Conservation (phyloP, 1,140 invertebrate genomes). For the Drosophila equinoxialis region DNA sequence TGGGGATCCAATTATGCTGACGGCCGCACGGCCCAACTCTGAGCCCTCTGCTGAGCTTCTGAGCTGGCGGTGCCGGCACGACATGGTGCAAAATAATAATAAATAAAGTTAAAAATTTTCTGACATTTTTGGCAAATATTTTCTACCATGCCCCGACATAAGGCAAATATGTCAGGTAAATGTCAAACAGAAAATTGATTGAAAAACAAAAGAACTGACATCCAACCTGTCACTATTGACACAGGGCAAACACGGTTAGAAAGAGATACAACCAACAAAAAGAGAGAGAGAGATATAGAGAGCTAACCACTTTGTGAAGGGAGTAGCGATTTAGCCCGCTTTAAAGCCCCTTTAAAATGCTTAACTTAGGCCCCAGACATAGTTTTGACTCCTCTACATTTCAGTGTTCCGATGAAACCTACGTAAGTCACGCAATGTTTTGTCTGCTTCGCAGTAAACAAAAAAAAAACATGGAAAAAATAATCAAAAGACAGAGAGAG, state of each 20-base stretch:
- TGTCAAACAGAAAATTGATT: constrained; percentile 76
- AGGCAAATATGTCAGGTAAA: constrained; percentile 78
- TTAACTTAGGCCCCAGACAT: constrained; percentile 64
- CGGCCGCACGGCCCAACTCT: constrained; percentile 22
- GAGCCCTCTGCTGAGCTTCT: constrained; percentile 16
- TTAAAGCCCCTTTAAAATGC: constrained; percentile 62
- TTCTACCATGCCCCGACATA: constrained; percentile 63
- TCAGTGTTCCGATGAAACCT: constrained; percentile 47
- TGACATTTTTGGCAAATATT: constrained; percentile 81
- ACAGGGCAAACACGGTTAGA: constrained; percentile 8
- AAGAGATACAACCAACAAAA: background rate
- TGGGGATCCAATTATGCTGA: constrained; percentile 71
- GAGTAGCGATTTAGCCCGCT: background rate
- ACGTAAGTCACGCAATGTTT: constrained; percentile 78
- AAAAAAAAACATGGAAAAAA: constrained; percentile 1
- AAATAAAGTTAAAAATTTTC: constrained; percentile 78
- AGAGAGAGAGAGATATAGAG: background rate
- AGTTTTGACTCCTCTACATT: constrained; percentile 40
- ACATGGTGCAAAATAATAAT: constrained; percentile 74
- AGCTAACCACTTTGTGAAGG: background rate
- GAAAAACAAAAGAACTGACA: constrained; percentile 66
- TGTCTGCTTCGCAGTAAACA: constrained; percentile 36
- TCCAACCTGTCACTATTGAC: constrained; percentile 28
- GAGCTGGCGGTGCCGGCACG: constrained; percentile 44
- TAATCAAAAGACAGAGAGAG: background rate